Base-by-base conservation (phyloP, 2,888 invertebrate species). In the Cryptocheilus praepositus region DNA sequence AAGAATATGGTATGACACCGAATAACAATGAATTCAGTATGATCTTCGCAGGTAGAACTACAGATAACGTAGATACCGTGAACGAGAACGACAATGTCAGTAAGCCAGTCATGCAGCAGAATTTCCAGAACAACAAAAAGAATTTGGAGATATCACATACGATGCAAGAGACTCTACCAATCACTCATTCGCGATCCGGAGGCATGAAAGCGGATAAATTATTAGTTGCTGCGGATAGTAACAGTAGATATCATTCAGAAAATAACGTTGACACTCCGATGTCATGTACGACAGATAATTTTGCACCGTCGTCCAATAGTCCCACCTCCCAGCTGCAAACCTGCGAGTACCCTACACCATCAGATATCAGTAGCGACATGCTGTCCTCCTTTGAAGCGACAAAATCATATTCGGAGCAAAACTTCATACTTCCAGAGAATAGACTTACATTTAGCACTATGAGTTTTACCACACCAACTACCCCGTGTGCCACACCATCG, bases 1-100 rank as follows among this genome's bases (percentile, higher is more conserved):
- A 92, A 0, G 93, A 93, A 83, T 93, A 91, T 73, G 91, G 91
- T 3, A 79, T 82, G 76, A 84, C 85, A 3, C 84, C 83, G 19
- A 84, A 84, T 56, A 84, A 85, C 56, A 86, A 88, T 54, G 80
- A 82, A 54, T 25, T 78, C 0, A 73, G 73, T 18, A 68, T 76
- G 49, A 43, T 19, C 11, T 21, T 61, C 7, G 11, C 64, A 1
- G 18, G 55, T n/a, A 28, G 11, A 11, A 25, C 16, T 15, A 36
- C 18, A 3, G 57, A 45, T 13, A 28, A 7, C 7, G 13, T 3
- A 7, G 21, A 52, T 13, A 7, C 16, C 15, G 4, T 28, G n/a
- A 60, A 60, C 18, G 89, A 89, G 62, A 89, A 89, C 74, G 89
- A 90, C 74, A 91, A 90, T 2, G 2, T 28, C 0, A 36, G 55